A percentile compares a stretch with the other conserved stretches of the same genome.
These are phyloP conservation scores for Neogale vison DNA, from an alignment of 2,113 vertebrate species.

Conservation along the genomic window DNA sequence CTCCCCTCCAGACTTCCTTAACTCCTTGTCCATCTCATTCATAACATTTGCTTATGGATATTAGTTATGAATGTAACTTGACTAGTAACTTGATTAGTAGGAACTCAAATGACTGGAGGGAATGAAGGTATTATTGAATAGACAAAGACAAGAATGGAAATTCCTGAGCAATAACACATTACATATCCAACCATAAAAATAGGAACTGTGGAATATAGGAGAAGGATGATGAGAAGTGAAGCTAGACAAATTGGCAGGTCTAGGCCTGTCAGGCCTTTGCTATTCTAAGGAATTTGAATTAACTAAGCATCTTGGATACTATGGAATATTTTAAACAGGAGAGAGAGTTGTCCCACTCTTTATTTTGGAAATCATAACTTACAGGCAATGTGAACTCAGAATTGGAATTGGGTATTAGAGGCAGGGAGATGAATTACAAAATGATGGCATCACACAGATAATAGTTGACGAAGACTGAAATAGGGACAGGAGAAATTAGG, in stretches of 20 bases:
- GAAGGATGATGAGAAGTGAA: not conserved
- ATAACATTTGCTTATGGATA: not conserved
- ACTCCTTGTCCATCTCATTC: not conserved
- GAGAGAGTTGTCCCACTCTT: not conserved
- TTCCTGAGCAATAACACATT: not conserved
- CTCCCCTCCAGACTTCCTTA: not conserved
- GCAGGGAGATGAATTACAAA: not conserved
- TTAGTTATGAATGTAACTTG: not conserved
- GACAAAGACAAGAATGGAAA: not conserved
- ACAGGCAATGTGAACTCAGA: not conserved
- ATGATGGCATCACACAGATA: accelerated
- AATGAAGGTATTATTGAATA: not conserved
- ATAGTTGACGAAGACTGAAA: not conserved
- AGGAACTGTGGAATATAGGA: not conserved
- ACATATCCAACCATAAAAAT: not conserved
- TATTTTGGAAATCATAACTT: not conserved
- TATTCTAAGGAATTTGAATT: not conserved
- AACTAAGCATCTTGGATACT: not conserved
- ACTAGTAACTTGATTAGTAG: not conserved
- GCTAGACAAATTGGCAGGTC: not conserved
- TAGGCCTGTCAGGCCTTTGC: not conserved
- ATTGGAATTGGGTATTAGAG: not conserved
- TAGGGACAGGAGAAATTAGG: not conserved
- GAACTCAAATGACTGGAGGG: not conserved
- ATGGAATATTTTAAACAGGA: not conserved